Evolutionary conservation across 1,140 invertebrate genomes (phyloP).

Genomic region (Drosophila nasuta): DNA sequence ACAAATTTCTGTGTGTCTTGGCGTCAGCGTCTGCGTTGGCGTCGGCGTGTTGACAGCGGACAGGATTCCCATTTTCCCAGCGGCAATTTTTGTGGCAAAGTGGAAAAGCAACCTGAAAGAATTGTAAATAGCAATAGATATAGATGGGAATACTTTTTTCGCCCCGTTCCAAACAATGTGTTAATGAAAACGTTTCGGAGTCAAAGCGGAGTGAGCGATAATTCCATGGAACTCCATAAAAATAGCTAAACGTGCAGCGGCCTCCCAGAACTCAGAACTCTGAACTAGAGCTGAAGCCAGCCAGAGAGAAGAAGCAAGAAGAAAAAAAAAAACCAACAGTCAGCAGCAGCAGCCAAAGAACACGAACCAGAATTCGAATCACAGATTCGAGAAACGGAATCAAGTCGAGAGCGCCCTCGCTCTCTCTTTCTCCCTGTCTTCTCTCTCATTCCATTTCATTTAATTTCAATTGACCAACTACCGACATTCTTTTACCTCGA

Average conservation of each 20-base stretch:
- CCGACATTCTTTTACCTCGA: constrained; percentile 43
- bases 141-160: constrained; percentile 9
- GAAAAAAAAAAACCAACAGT: not conserved
- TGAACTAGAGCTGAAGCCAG: not conserved
- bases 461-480: constrained; percentile 64
- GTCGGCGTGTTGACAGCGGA: constrained; percentile 49
- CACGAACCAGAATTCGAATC: not conserved
- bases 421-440: constrained; percentile 7
- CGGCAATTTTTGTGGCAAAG: constrained; percentile 44
- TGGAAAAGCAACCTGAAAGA: constrained; percentile 3
- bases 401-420: not conserved
- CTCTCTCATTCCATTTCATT: constrained; percentile 31
- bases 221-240: constrained; percentile 79
- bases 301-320: not conserved
- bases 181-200: constrained; percentile 74
- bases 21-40: constrained; percentile 31
- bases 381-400: constrained; percentile 9
- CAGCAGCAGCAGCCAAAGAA: not conserved
- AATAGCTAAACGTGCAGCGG: constrained; percentile 78
- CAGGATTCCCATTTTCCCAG: constrained; percentile 44
- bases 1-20: constrained; percentile 8
- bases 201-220: constrained; percentile 49
- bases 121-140: too few relatives aligned
- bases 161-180: constrained; percentile 51
- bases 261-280: constrained; percentile 63